Evolutionary conservation across 2,113 vertebrate genomes (phyloP).

Genomic region (Siniperca knerii): DNA sequence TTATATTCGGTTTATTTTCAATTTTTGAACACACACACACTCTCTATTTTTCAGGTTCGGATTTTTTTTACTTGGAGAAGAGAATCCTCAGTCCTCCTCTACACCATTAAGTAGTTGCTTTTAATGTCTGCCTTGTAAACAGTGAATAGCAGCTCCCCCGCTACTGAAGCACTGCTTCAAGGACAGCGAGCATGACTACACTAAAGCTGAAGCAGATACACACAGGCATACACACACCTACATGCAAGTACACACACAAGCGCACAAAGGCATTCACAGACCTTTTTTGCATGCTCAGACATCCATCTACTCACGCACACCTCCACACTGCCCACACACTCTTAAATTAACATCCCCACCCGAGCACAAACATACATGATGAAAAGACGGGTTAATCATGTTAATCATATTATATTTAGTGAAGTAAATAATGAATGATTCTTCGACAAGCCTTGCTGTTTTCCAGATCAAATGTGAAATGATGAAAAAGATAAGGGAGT

Average conservation of each 20-base stretch:
- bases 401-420: conserved; percentile 15
- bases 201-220: conserved; percentile 1
- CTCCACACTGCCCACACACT: conserved; percentile 24
- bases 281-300: conserved; percentile 13
- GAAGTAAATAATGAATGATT: conserved; percentile 21
- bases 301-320: conserved; percentile 16
- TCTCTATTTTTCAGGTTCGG: conserved; percentile 5
- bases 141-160: conserved; percentile 14
- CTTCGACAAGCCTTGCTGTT: not conserved
- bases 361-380: not conserved
- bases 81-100: conserved; percentile 20
- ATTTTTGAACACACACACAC: conserved; percentile 15
- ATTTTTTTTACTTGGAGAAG: conserved; percentile 19
- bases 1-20: conserved; percentile 14
- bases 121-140: conserved; percentile 49
- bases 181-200: conserved; percentile 24
- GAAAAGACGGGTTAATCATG: conserved; percentile 27
- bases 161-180: conserved; percentile 29
- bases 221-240: not conserved
- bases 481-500: not conserved
- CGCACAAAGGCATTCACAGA: conserved; percentile 6
- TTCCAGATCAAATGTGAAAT: conserved; percentile 1
- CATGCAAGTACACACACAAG: not conserved
- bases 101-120: conserved; percentile 29
- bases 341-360: not conserved